Conservation (phyloP, 2,888 invertebrate genomes). For the Nephrotoma guestfalica region DNA sequence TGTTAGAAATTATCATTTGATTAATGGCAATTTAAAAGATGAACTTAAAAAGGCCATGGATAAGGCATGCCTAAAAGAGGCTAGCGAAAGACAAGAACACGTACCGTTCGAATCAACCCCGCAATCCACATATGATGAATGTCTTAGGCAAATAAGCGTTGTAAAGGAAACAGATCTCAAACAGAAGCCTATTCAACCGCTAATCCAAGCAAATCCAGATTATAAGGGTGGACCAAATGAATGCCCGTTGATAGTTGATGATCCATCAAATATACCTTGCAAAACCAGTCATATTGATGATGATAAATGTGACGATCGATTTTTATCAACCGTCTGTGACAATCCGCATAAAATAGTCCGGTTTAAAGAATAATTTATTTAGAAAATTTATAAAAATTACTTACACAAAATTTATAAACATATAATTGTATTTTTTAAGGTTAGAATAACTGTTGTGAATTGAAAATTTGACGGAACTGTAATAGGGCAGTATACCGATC, state of each 20-base stretch:
- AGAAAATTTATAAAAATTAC: background rate
- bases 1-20: slow-evolving; percentile 50
- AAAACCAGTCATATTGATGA: background rate
- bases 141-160: background rate
- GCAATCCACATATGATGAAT: background rate
- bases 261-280: background rate
- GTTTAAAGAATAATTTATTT: background rate
- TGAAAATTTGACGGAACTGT: background rate
- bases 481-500: background rate
- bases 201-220: background rate
- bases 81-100: background rate
- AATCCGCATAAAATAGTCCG: background rate
- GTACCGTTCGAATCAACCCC: background rate
- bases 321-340: background rate
- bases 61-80: background rate
- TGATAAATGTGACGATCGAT: background rate
- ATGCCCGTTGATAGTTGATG: background rate
- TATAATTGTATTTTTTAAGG: background rate
- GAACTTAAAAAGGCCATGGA: slow-evolving; percentile 23
- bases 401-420: background rate
- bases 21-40: slow-evolving; percentile 45
- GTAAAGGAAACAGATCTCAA: background rate
- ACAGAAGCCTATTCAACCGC: background rate
- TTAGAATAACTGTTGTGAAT: background rate
- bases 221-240: background rate